These are phyloP conservation scores for Sphenopsis melanotis DNA, from an alignment of 2,797 vertebrate genomes.

Conservation along the genomic window DNA sequence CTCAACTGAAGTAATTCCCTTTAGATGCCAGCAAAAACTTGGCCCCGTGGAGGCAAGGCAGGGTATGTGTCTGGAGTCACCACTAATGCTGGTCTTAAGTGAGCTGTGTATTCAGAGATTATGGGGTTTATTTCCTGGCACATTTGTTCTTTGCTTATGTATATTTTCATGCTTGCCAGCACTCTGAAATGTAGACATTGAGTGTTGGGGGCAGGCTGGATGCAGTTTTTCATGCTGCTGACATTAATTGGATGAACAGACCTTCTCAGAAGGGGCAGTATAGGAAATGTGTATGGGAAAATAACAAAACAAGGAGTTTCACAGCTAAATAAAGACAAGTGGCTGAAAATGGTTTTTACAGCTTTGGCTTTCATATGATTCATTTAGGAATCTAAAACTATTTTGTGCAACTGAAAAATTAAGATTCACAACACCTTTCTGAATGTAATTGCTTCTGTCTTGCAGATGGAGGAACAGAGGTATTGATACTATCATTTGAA, in stretches of 20 bases:
- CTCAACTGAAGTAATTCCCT: not conserved
- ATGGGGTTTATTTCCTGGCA: not conserved
- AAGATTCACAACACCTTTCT: conserved; percentile 31
- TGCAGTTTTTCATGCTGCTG: conserved; percentile 25
- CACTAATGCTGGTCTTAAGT: not conserved
- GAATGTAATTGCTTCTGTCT: conserved; percentile 19
- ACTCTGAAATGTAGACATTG: not conserved
- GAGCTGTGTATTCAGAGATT: conserved; percentile 1
- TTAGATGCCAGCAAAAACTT: not conserved
- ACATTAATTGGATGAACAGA: conserved; percentile 38
- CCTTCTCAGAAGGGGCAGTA: conserved; percentile 25
- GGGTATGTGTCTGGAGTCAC: not conserved
- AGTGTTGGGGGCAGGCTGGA: not conserved
- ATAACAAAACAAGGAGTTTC: conserved; percentile 30
- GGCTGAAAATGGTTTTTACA: conserved; percentile 23
- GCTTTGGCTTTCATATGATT: conserved; percentile 20
- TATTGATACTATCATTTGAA: conserved; percentile 11
- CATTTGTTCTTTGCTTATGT: not conserved
- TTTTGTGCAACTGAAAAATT: conserved; percentile 13
- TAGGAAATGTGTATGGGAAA: not conserved
- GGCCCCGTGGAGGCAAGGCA: not conserved
- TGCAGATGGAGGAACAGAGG: conserved; percentile 22
- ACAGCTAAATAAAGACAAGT: conserved; percentile 34
- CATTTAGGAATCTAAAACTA: conserved; percentile 10
- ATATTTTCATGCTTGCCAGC: conserved; percentile 17